These are phyloP conservation scores for Pogonocichla stellata DNA, from an alignment of 2,113 vertebrate species.

Conservation along the genomic window DNA sequence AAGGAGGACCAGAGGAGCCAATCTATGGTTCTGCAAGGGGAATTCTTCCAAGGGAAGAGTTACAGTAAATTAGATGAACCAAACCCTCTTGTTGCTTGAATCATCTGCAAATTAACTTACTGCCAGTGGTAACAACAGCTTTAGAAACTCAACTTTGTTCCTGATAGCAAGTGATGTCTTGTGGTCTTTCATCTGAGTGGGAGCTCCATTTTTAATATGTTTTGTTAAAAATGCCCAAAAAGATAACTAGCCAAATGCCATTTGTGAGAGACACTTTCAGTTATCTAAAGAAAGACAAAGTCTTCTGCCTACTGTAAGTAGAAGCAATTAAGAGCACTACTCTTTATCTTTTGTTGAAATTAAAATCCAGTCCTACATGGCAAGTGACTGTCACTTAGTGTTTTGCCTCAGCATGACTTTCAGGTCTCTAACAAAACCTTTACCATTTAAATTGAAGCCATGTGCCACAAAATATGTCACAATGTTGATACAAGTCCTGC, in stretches of 20 bases:
- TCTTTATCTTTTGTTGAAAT: not conserved
- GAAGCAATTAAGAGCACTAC: not conserved
- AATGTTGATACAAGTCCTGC: not conserved
- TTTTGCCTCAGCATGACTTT: slow-evolving; percentile 9
- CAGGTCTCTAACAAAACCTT: not conserved
- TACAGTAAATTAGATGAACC: not conserved
- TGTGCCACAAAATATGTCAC: not conserved
- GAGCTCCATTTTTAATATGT: not conserved
- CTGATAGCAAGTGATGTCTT: not conserved
- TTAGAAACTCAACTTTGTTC: not conserved
- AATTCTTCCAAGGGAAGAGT: not conserved
- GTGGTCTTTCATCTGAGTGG: not conserved
- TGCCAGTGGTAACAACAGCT: not conserved
- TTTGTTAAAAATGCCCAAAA: not conserved
- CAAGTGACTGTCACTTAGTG: not conserved
- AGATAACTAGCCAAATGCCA: not conserved
- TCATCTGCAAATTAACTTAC: not conserved
- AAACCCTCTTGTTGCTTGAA: not conserved
- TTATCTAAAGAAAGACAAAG: not conserved
- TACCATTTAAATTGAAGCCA: not conserved
- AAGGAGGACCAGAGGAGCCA: not conserved
- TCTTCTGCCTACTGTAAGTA: not conserved
- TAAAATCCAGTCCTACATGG: not conserved
- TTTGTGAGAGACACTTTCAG: not conserved
- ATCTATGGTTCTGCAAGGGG: not conserved